These are phyloP conservation scores for Agriopis leucophaearia DNA, from an alignment of 2,888 invertebrate genomes.

Conservation along the genomic window DNA sequence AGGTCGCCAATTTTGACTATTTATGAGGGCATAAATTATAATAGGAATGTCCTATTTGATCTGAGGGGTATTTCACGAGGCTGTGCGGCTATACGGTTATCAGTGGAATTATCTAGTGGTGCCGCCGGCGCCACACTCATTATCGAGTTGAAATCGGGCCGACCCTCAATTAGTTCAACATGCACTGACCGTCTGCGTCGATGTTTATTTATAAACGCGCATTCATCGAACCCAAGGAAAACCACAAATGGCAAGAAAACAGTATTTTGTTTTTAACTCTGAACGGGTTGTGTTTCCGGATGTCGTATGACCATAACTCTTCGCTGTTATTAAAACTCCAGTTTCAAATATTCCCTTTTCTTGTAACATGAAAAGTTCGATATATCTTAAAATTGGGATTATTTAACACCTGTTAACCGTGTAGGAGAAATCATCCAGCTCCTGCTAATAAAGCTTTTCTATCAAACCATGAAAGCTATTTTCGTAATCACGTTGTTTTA, in stretches of 20 bases:
- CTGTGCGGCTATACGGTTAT: slow-evolving; percentile 60
- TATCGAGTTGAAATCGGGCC: slow-evolving; percentile 66
- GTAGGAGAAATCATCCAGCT: slow-evolving; percentile 8
- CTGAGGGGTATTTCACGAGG: slow-evolving; percentile 18
- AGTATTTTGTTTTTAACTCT: background rate
- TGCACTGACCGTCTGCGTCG: slow-evolving; percentile 48
- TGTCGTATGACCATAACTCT: background rate
- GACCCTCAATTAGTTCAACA: slow-evolving; percentile 61
- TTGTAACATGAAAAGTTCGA: background rate
- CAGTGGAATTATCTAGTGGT: slow-evolving; percentile 62
- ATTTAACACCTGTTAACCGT: background rate
- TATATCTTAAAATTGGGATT: background rate
- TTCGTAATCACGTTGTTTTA: slow-evolving; percentile 57
- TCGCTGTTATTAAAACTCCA: background rate
- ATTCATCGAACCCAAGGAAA: slow-evolving; percentile 37
- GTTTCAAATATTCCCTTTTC: no score
- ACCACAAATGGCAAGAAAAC: slow-evolving; percentile 41
- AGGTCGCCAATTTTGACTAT: slow-evolving; percentile 56
- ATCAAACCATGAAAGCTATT: slow-evolving; percentile 55
- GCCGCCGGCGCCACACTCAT: slow-evolving; percentile 59
- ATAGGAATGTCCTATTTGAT: slow-evolving; percentile 33
- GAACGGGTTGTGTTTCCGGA: background rate
- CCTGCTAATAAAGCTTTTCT: slow-evolving; percentile 30
- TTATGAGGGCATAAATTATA: slow-evolving; percentile 40
- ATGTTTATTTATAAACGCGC: slow-evolving; percentile 50